A percentile compares a stretch with the other conserved stretches of the same genome.
Conservation (phyloP, 92 coral and sea anemone species). For the Epizoanthus illoricatus region DNA sequence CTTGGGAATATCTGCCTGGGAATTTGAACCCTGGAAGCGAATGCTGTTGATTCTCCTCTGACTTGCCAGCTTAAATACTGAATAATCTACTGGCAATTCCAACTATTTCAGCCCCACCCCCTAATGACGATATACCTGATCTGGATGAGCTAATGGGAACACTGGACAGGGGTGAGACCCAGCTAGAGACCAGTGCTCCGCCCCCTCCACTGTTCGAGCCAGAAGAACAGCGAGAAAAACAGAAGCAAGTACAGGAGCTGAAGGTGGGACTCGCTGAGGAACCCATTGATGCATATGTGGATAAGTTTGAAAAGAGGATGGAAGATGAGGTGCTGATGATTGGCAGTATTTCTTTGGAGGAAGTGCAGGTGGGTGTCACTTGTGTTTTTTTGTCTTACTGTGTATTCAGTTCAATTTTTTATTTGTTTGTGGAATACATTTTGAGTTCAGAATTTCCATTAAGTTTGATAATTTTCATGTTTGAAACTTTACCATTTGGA, state of each 20-base stretch:
- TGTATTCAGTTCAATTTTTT: not conserved
- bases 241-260: slow-evolving; percentile 78
- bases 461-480: too few species aligned
- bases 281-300: slow-evolving; percentile 73
- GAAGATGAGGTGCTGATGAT: slow-evolving; percentile 96
- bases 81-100: not conserved
- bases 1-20: too few species aligned
- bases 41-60: too few species aligned
- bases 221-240: slow-evolving; percentile 81
- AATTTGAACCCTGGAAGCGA: too few species aligned
- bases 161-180: slow-evolving; percentile 84
- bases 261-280: slow-evolving; percentile 90
- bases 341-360: slow-evolving; percentile 94
- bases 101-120: slow-evolving; percentile 64
- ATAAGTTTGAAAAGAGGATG: slow-evolving; percentile 90
- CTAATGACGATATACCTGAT: slow-evolving; percentile 81
- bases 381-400: not conserved
- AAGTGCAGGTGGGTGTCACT: slow-evolving; percentile 78
- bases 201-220: slow-evolving; percentile 85
- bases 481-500: too few species aligned
- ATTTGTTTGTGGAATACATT: too few species aligned
- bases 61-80: not conserved
- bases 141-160: slow-evolving; percentile 89
- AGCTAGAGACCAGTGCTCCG: slow-evolving; percentile 72
- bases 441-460: too few species aligned